A percentile compares a stretch with the other conserved stretches of the same genome.
phyloP scores from a whole-genome alignment of 2,888 invertebrate genomes.

The Cantharis rufa region DNA sequence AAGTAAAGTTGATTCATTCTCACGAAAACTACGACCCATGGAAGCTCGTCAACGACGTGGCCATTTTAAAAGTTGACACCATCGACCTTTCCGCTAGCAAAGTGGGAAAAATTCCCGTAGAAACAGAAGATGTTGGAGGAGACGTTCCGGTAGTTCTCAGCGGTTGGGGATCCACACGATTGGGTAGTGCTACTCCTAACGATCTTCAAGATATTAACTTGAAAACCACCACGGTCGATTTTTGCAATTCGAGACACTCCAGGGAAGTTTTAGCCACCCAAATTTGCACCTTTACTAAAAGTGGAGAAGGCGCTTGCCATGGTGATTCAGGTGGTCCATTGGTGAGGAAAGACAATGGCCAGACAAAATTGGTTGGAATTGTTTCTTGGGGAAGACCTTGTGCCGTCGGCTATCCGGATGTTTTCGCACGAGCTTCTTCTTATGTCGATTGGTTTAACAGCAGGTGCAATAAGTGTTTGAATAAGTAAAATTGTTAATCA shows the following conservation, averaged over 20 bases:
- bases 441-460: conserved; percentile 50
- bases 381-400: conserved; percentile 63
- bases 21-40: background rate
- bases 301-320: conserved; percentile 63
- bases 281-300: conserved; percentile 63
- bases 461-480: background rate
- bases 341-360: conserved; percentile 49
- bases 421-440: conserved; percentile 52
- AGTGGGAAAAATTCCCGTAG: conserved; percentile 24
- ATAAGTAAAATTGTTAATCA: background rate
- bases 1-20: background rate
- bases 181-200: conserved; percentile 56
- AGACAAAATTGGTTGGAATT: conserved; percentile 47
- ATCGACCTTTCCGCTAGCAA: conserved; percentile 20
- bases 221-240: conserved; percentile 57
- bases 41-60: background rate
- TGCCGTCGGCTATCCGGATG: conserved; percentile 54
- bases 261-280: conserved; percentile 56
- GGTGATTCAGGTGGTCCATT: conserved; percentile 63
- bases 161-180: conserved; percentile 26
- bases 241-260: conserved; percentile 47
- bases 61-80: background rate
- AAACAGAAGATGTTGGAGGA: conserved; percentile 10
- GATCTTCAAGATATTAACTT: conserved; percentile 61
- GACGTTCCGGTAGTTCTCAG: conserved; percentile 11